Percentiles rank a stretch among this genome's conserved stretches.
Conservation (phyloP, 2,113 vertebrate genomes). For the Plectropomus leopardus region DNA sequence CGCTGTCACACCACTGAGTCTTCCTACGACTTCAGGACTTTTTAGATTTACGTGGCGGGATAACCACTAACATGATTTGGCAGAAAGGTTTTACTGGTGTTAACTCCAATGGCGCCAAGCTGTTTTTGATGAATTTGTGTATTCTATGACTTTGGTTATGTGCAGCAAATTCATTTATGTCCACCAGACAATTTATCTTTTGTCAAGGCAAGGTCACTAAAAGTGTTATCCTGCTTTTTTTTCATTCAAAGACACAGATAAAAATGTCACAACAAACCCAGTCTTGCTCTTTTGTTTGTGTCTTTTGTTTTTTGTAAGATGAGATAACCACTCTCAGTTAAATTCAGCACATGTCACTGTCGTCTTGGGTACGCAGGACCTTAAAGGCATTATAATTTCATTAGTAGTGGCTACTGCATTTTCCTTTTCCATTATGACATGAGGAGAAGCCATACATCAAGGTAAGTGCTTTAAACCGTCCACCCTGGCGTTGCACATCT, state of each 20-base stretch:
- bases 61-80: slow-evolving; percentile 34
- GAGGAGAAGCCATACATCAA: slow-evolving; percentile 72
- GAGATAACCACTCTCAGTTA: slow-evolving; percentile 59
- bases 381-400: slow-evolving; percentile 77
- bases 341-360: slow-evolving; percentile 67
- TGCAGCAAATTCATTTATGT: slow-evolving; percentile 12
- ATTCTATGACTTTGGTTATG: slow-evolving; percentile 22
- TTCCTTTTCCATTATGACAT: slow-evolving; percentile 67
- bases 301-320: slow-evolving; percentile 49
- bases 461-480: slow-evolving; percentile 77
- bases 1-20: slow-evolving; percentile 33
- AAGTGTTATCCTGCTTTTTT: slow-evolving; percentile 31
- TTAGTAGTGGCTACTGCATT: slow-evolving; percentile 74
- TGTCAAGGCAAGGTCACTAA: slow-evolving; percentile 41
- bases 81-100: slow-evolving; percentile 27
- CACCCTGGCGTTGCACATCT: slow-evolving; percentile 39
- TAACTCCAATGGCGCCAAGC: slow-evolving; percentile 17
- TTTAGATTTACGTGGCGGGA: slow-evolving; percentile 34
- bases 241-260: slow-evolving; percentile 34
- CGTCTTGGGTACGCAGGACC: slow-evolving; percentile 50
- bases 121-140: slow-evolving; percentile 14
- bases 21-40: slow-evolving; percentile 42
- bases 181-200: slow-evolving; percentile 45
- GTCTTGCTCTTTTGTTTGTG: slow-evolving; percentile 43
- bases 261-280: slow-evolving; percentile 44